Base-by-base conservation (phyloP, 2,888 invertebrate species). In the Beris chalybata region DNA sequence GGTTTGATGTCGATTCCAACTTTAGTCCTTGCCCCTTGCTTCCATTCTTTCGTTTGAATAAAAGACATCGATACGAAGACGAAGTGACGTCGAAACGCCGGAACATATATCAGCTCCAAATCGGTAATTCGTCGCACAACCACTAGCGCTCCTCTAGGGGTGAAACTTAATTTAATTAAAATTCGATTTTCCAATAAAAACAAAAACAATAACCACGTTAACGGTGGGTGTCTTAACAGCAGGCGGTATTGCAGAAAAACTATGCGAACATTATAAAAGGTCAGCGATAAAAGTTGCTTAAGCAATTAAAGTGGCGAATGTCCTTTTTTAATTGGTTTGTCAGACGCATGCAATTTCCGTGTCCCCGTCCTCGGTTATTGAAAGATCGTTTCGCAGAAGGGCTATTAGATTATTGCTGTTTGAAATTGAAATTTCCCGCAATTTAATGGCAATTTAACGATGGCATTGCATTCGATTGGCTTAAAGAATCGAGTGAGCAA, bases 271-370 rank as follows among this genome's bases (percentile, higher is more conserved):
- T 15, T 15, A 13, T 48, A 22, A 9, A 48, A 48, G 6, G 5
- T 22, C 6, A 48, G 12, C 15, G 6, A 48, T 48, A 15, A 48
- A 48, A 15, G 12, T 13, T 12, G 45, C 38, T 38, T 38, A 9
- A 3, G 9, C 38, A 38, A 5, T 38, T 7, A 9, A 38, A 12
- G 13, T 9, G 48, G 5, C 15, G 48, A 48, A 48, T 48, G 12
- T 15, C 48, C 48, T 45, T 48, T 48, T 48, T 48, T 48, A 48
- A 48, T 48, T 48, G 48, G 48, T 48, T 22, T 48, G 48, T 48
- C 48, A 48, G 12, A 48, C 48, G 22, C 22, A 48, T 22, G 48
- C 13, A 9, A 22, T 15, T 12, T 13, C 38, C 3, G 9, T 38
- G 9, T 9, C 38, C 9, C 38, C 38, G 5, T 38, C 7, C 38